Conservation (phyloP, 2,797 vertebrate genomes). For the Aplochiton taeniatus region DNA sequence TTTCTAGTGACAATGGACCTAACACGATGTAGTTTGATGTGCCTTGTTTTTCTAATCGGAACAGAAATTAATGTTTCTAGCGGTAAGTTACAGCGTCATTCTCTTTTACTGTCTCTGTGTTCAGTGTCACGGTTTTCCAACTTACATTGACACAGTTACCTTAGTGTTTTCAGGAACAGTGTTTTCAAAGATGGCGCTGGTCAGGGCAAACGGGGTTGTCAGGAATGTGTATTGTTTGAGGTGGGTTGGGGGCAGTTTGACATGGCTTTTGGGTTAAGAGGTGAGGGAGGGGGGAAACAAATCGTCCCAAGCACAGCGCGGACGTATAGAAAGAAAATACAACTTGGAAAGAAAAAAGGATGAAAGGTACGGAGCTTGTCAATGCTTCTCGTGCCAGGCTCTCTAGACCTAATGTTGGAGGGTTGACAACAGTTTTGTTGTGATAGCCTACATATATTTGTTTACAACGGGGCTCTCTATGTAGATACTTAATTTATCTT, state of each 20-base stretch:
- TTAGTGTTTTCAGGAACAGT: slow-evolving; percentile 30
- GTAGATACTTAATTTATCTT: too few relatives aligned
- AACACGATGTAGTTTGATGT: not conserved
- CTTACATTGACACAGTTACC: slow-evolving; percentile 19
- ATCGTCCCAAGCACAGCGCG: not conserved
- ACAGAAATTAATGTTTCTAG: not conserved
- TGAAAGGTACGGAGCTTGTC: too few relatives aligned
- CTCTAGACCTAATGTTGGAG: too few relatives aligned
- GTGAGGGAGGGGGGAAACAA: slow-evolving; percentile 1
- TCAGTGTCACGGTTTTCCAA: slow-evolving; percentile 6
- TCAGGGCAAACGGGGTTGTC: slow-evolving; percentile 37
- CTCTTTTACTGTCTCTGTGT: not conserved
- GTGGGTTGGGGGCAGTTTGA: not conserved
- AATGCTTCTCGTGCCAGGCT: too few relatives aligned
- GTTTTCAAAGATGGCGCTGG: slow-evolving; percentile 58
- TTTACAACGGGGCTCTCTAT: too few relatives aligned
- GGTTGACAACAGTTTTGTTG: too few relatives aligned
- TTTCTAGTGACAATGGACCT: slow-evolving; percentile 6
- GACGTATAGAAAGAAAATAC: too few relatives aligned
- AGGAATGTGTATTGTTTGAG: slow-evolving; percentile 37
- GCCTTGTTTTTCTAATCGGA: slow-evolving; percentile 1
- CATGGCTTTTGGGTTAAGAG: not conserved
- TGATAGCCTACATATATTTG: too few relatives aligned
- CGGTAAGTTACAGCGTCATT: not conserved
- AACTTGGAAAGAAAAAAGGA: too few relatives aligned